A percentile compares a stretch with the other conserved stretches of the same genome.
Evolutionary conservation across 1,140 invertebrate species (phyloP).

Genomic region (Polypedilum vanderplanki): DNA sequence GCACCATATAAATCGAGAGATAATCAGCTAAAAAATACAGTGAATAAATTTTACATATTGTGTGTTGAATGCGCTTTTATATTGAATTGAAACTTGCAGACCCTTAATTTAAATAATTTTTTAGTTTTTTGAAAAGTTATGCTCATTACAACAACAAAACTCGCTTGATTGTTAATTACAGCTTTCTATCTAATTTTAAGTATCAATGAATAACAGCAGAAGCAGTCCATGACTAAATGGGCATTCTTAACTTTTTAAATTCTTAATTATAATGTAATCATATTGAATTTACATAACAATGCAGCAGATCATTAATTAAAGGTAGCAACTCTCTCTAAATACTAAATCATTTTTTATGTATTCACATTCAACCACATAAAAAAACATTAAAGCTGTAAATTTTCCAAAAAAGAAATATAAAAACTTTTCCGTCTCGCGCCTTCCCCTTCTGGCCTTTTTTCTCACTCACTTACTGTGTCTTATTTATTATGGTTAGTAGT

Average conservation of each 20-base stretch:
- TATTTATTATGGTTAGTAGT: neutral
- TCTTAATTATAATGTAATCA: neutral
- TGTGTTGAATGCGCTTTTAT: neutral
- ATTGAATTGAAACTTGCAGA: neutral
- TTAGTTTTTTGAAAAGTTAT: neutral
- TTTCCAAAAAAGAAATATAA: neutral
- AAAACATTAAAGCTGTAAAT: neutral
- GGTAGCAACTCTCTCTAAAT: too few relatives aligned
- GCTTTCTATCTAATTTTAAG: neutral
- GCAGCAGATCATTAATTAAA: neutral
- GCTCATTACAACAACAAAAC: neutral
- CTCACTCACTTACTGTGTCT: neutral
- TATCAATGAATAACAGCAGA: neutral
- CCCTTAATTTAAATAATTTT: neutral
- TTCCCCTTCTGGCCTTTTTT: neutral
- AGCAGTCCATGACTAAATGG: neutral
- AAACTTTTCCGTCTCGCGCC: neutral
- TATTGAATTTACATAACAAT: slow-evolving; percentile 20
- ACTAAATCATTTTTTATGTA: neutral
- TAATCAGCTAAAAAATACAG: neutral
- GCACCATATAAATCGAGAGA: neutral
- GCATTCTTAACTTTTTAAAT: neutral
- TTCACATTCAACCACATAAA: too few relatives aligned
- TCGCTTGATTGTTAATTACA: slow-evolving; percentile 6
- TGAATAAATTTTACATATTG: neutral